Conservation (phyloP, 1,140 invertebrate genomes). For the Acromyrmex echinatior region DNA sequence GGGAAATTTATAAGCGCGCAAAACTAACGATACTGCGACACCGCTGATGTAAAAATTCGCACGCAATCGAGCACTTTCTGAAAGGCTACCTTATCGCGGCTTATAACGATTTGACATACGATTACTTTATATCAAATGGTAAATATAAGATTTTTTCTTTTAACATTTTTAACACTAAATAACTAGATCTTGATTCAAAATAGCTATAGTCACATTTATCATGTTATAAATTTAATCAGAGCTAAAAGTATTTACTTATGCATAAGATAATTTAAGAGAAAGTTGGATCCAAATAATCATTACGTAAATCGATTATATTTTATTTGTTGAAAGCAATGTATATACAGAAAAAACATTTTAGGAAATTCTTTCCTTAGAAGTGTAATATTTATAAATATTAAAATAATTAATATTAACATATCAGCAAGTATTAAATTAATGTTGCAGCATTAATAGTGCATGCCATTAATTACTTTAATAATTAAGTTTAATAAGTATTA, state of each 20-base stretch:
- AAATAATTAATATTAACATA: not conserved
- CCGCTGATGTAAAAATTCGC: slow-evolving; percentile 19
- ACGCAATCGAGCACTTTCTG: not conserved
- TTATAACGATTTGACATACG: slow-evolving; percentile 27
- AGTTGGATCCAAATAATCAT: not conserved
- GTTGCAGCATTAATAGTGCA: too few species aligned
- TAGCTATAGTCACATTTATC: not conserved
- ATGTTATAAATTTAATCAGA: not conserved
- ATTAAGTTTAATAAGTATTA: too few species aligned
- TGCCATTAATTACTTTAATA: too few species aligned
- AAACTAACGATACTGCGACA: slow-evolving; percentile 29
- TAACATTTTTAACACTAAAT: not conserved
- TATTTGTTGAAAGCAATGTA: not conserved
- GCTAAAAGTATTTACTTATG: not conserved
- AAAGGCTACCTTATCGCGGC: slow-evolving; percentile 24
- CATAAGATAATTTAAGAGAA: not conserved
- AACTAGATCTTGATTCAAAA: slow-evolving; percentile 2
- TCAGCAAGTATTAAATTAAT: too few species aligned
- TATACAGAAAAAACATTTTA: not conserved
- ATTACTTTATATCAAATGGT: slow-evolving; percentile 7
- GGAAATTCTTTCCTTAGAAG: not conserved
- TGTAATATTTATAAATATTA: not conserved
- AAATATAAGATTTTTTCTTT: not conserved
- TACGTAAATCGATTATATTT: not conserved
- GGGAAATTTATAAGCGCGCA: slow-evolving; percentile 43